Percentiles rank a stretch among this genome's conserved stretches.
These are phyloP conservation scores for Ahaetulla prasina DNA, from an alignment of 2,113 vertebrate genomes.

Conservation along the genomic window DNA sequence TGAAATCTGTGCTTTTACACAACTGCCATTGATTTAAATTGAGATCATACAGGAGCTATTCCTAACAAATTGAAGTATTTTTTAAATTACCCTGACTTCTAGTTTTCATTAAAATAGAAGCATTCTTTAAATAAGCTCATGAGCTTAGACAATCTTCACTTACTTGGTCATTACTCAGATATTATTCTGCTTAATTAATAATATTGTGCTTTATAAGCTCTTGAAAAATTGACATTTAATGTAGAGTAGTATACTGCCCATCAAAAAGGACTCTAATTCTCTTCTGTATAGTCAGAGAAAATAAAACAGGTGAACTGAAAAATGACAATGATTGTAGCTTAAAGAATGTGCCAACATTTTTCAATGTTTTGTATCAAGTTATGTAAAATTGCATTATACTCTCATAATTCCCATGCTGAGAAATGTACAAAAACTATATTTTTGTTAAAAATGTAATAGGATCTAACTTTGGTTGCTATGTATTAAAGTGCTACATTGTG, in stretches of 20 bases:
- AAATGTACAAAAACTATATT: slow-evolving; percentile 76
- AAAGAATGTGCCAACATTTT: slow-evolving; percentile 70
- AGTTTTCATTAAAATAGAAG: slow-evolving; percentile 16
- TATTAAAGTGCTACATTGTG: slow-evolving; percentile 55
- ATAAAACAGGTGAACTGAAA: slow-evolving; percentile 11
- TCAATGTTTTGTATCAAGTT: slow-evolving; percentile 72
- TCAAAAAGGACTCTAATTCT: slow-evolving; percentile 7
- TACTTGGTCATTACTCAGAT: slow-evolving; percentile 37
- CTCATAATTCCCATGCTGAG: slow-evolving; percentile 60
- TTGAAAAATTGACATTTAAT: slow-evolving; percentile 35
- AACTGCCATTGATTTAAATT: background rate
- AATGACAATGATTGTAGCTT: slow-evolving; percentile 48
- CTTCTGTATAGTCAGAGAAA: background rate
- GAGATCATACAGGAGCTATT: background rate
- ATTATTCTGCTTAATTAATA: slow-evolving; percentile 25
- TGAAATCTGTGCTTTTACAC: background rate
- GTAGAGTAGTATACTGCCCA: slow-evolving; percentile 23
- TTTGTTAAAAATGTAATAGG: slow-evolving; percentile 70
- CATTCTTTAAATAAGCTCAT: background rate
- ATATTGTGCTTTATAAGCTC: slow-evolving; percentile 54
- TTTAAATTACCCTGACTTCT: slow-evolving; percentile 43
- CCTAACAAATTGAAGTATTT: background rate
- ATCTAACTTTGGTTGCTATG: slow-evolving; percentile 57
- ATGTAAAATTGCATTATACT: slow-evolving; percentile 60
- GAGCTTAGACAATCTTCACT: slow-evolving; percentile 40